phyloP scores from a whole-genome alignment of 2,113 vertebrate species.

The Nyctereutes procyonoides region DNA sequence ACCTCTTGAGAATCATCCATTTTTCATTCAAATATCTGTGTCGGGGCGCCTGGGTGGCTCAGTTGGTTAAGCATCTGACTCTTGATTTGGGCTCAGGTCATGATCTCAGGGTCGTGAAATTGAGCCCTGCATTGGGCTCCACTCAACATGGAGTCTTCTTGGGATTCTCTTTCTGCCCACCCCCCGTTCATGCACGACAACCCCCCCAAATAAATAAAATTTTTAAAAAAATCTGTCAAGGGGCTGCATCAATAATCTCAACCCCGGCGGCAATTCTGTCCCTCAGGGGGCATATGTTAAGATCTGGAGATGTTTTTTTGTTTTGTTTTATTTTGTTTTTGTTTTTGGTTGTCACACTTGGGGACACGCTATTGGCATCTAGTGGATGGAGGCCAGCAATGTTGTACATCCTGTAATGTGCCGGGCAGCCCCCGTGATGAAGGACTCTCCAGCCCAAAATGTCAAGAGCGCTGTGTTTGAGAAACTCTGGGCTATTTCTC shows the following conservation, averaged over 20 bases:
- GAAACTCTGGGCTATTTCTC: neutral
- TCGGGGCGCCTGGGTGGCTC: neutral
- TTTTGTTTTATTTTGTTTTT: neutral
- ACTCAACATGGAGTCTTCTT: neutral
- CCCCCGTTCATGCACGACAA: neutral
- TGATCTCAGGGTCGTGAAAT: neutral
- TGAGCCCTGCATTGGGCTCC: rapidly evolving
- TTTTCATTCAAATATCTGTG: neutral
- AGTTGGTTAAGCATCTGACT: neutral
- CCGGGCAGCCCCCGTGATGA: neutral
- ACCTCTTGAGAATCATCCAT: neutral
- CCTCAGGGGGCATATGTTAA: neutral
- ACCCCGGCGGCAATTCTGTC: neutral
- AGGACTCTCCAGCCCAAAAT: too few relatives aligned
- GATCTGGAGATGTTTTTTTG: neutral
- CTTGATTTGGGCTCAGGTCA: neutral
- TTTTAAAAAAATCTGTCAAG: neutral
- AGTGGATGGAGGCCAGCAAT: neutral
- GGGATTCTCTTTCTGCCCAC: neutral
- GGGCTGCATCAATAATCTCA: neutral
- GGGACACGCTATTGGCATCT: neutral
- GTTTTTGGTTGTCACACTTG: neutral
- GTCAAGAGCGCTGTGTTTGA: neutral
- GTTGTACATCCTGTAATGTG: too few relatives aligned
- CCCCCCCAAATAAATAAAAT: neutral